Base-by-base conservation (phyloP, 2,888 invertebrate genomes). In the Dynastes maya region DNA sequence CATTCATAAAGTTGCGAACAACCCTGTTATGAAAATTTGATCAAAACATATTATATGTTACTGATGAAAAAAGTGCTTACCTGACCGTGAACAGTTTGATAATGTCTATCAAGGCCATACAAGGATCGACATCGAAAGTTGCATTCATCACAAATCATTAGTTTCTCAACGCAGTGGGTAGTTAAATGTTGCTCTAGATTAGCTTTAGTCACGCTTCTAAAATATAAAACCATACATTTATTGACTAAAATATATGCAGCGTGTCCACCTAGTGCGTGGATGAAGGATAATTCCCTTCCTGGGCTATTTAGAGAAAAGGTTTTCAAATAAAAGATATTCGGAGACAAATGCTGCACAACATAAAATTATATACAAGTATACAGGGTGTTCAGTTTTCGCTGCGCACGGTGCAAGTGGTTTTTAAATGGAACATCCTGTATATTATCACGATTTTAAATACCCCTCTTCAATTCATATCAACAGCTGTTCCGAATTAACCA, bases 101-200 rank as follows among this genome's bases (percentile, higher is more conserved):
- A 84, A 81, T 89, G 89, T 77, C 81, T 85, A 13, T 87, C 86
- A 29, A 89, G 81, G 6, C 87, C 87, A 29, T 84, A 84, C 71
- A 85, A 80, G 5, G 88, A 86, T 40, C 88, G 83, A 81, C 88
- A 89, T 58, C 84, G 82, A 80, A 85, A 91, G 79, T 89, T 88
- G 80, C 91, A 91, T 2, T 86, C 83, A n/a, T 86, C 84, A 82
- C 89, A 89, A 58, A 85, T 85, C 75, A 87, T 83, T 9, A 85
- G 80, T 40, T 85, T 85, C 29, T 87, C 78, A 89, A 87, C 80
- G 74, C 85, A 83, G 84, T 92, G 92, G 0, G 89, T 90, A 22
- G 85, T 85, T 49, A 92, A 86, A 86, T 94, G 94, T 65, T 90
- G 90, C 4, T 89, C 88, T 9, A 94, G 88, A 84, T 94, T 93